A percentile compares a stretch with the other conserved stretches of the same genome.
Conservation (phyloP, 2,113 vertebrate species). For the Bungarus multicinctus region DNA sequence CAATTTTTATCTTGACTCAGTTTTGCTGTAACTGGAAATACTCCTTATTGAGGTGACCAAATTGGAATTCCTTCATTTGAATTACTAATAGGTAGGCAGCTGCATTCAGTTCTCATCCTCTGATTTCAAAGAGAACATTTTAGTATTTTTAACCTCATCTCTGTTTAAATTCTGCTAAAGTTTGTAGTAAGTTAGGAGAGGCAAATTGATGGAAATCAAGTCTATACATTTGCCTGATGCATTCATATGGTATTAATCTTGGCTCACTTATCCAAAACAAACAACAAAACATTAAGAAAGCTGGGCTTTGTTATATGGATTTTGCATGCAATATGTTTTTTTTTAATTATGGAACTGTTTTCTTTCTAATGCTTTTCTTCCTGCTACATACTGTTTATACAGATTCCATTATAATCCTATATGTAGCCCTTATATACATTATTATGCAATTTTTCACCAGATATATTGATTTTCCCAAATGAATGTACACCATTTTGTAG, state of each 20-base stretch:
- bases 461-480: neutral
- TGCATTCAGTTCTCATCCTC: neutral
- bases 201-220: neutral
- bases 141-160: neutral
- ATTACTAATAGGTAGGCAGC: neutral
- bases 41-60: neutral
- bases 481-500: neutral
- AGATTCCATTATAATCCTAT: neutral
- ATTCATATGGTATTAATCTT: neutral
- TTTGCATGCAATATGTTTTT: neutral
- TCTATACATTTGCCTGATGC: neutral
- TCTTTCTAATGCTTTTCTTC: neutral
- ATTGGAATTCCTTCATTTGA: neutral
- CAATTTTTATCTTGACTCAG: conserved; percentile 15
- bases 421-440: neutral
- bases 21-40: neutral
- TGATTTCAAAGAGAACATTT: neutral
- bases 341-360: neutral
- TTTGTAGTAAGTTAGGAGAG: neutral
- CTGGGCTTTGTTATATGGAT: neutral
- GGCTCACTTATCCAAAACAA: neutral
- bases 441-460: neutral
- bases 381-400: neutral
- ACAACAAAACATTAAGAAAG: neutral
- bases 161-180: neutral